Conservation (phyloP, 1,140 invertebrate species). For the Brachystomella parvula region DNA sequence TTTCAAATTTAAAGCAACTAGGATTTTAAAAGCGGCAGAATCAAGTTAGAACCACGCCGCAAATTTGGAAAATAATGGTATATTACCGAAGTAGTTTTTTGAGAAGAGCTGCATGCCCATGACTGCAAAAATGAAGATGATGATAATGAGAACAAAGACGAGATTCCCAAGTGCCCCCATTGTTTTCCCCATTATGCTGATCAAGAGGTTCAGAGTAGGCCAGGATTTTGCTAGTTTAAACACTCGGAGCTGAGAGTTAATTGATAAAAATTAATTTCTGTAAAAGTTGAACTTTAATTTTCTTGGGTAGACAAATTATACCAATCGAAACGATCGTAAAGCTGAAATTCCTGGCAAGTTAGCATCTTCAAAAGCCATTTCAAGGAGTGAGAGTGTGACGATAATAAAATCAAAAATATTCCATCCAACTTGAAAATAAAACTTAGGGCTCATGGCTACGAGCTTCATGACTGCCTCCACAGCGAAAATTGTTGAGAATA, state of each 20-base stretch:
- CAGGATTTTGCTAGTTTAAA: conserved; percentile 99
- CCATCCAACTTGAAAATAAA: conserved; percentile 97
- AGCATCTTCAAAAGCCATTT: conserved; percentile 84
- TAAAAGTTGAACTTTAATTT: too few relatives aligned
- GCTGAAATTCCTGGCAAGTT: conserved; percentile 61
- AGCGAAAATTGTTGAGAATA: conserved; percentile 95
- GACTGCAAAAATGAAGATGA: conserved; percentile 93
- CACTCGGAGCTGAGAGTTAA: conserved; percentile 74
- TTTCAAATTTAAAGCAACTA: conserved; percentile 8
- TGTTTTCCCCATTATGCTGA: conserved; percentile 96
- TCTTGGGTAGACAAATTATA: conserved; percentile 44
- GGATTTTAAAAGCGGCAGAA: not conserved
- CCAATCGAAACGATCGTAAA: conserved; percentile 92
- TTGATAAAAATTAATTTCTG: not conserved
- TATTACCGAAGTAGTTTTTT: conserved; percentile 76
- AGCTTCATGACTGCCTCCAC: conserved; percentile 94
- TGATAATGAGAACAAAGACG: conserved; percentile 93
- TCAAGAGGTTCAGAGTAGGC: conserved; percentile 95
- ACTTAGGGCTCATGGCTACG: conserved; percentile 91
- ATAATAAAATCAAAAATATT: conserved; percentile 99
- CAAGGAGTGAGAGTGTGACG: conserved; percentile 86
- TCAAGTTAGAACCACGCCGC: not conserved
- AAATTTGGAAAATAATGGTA: not conserved
- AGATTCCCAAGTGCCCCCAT: conserved; percentile 96
- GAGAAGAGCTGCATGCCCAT: conserved; percentile 98